A percentile compares a stretch with the other conserved stretches of the same genome.
These are phyloP conservation scores for Acanthurus tractus DNA, from an alignment of 2,797 vertebrate genomes.

Conservation along the genomic window DNA sequence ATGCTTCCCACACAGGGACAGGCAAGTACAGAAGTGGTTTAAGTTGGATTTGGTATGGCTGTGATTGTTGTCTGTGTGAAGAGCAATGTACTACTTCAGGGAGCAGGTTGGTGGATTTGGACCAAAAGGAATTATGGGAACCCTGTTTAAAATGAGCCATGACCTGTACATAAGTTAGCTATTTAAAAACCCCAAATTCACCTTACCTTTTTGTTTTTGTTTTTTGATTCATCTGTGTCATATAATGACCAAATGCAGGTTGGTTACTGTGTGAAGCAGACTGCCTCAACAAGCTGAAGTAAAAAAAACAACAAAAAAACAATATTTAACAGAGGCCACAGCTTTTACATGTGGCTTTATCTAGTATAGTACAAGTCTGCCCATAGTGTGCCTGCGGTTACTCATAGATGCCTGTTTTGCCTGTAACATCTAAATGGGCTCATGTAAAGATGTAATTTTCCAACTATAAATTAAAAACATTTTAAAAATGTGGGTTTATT, in stretches of 20 bases:
- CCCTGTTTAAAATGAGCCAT: slow-evolving; percentile 82
- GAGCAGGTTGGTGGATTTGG: slow-evolving; percentile 59
- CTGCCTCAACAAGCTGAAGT: slow-evolving; percentile 78
- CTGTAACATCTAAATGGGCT: slow-evolving; percentile 86
- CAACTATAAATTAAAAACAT: slow-evolving; percentile 91
- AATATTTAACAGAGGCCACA: slow-evolving; percentile 80
- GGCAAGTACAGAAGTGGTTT: slow-evolving; percentile 21
- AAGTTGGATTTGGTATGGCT: slow-evolving; percentile 6
- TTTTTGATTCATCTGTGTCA: slow-evolving; percentile 82
- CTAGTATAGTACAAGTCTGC: slow-evolving; percentile 93
- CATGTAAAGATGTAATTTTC: slow-evolving; percentile 91
- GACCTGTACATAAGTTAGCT: slow-evolving; percentile 87
- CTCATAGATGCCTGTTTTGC: slow-evolving; percentile 89
- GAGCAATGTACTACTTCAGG: slow-evolving; percentile 43
- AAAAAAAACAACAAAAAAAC: slow-evolving; percentile 68
- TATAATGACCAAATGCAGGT: slow-evolving; percentile 95
- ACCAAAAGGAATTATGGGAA: slow-evolving; percentile 70
- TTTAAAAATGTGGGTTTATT: slow-evolving; percentile 83
- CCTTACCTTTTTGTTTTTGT: slow-evolving; percentile 45
- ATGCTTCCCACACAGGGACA: slow-evolving; percentile 28
- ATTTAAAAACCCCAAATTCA: slow-evolving; percentile 80
- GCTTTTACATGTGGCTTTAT: slow-evolving; percentile 85
- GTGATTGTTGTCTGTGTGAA: slow-evolving; percentile 36
- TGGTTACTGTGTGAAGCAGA: slow-evolving; percentile 83
- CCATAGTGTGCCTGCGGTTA: slow-evolving; percentile 92